Conservation (phyloP, 2,797 vertebrate genomes). For the Aplochiton taeniatus region DNA sequence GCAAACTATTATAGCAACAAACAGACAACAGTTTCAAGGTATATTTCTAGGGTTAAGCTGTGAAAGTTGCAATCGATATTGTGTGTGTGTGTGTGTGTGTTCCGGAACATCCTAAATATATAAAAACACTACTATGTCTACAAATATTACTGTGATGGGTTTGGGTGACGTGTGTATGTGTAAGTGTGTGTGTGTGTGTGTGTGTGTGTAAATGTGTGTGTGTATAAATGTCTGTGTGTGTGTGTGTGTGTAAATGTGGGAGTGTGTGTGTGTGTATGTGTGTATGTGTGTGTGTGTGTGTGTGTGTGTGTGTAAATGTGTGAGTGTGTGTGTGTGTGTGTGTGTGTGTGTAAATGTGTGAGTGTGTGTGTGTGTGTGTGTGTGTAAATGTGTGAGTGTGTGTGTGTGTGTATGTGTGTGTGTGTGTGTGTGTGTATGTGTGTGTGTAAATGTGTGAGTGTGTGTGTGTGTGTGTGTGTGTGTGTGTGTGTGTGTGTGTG, state of each 20-base stretch:
- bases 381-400: slow-evolving; percentile 11
- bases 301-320: slow-evolving; percentile 36
- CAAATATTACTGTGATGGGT: too few relatives aligned
- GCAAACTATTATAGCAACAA: too few relatives aligned
- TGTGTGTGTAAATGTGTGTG: slow-evolving; percentile 33
- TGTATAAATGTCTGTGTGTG: slow-evolving; percentile 9
- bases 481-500: background rate
- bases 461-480: too few relatives aligned
- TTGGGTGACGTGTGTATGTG: background rate
- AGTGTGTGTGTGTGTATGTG: too few relatives aligned
- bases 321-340: slow-evolving; percentile 6
- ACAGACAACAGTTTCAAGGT: too few relatives aligned
- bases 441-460: too few relatives aligned
- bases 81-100: too few relatives aligned
- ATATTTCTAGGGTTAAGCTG: too few relatives aligned
- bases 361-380: slow-evolving; percentile 12
- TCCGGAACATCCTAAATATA: too few relatives aligned
- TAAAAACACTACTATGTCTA: too few relatives aligned
- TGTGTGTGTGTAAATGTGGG: slow-evolving; percentile 49
- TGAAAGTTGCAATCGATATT: too few relatives aligned
- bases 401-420: slow-evolving; percentile 17
- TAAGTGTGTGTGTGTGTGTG: slow-evolving; percentile 13
- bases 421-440: too few relatives aligned
- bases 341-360: slow-evolving; percentile 35
- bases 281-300: slow-evolving; percentile 4